phyloP scores from a whole-genome alignment of 2,797 vertebrate genomes.

The Hydrolagus colliei region DNA sequence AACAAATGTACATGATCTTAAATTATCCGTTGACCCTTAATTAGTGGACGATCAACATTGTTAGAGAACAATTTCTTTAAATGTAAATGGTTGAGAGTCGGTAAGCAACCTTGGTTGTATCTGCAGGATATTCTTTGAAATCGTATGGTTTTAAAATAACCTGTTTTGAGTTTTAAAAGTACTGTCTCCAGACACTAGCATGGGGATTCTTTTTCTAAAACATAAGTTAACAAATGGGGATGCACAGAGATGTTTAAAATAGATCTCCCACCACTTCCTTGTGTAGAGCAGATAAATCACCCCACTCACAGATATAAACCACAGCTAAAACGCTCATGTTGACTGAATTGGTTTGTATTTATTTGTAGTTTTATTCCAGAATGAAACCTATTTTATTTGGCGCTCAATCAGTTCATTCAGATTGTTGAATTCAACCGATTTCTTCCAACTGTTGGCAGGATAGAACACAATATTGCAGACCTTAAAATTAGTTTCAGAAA shows the following conservation, averaged over 20 bases:
- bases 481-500: background rate
- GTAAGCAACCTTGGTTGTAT: background rate
- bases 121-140: background rate
- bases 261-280: background rate
- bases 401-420: background rate
- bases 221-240: background rate
- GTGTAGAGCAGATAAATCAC: background rate
- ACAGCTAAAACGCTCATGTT: too few relatives aligned
- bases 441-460: background rate
- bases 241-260: conserved; percentile 5
- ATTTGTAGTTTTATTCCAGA: background rate
- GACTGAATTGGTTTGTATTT: background rate
- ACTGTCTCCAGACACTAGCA: background rate
- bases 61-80: background rate
- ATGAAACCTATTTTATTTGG: background rate
- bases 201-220: background rate
- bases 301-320: background rate
- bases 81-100: background rate
- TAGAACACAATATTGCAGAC: background rate
- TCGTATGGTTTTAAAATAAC: background rate
- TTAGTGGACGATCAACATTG: too few relatives aligned
- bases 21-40: too few relatives aligned
- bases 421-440: background rate
- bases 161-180: background rate
- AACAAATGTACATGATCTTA: background rate